Conservation (phyloP, 2,797 vertebrate genomes). For the Paedocypris micromegethes region DNA sequence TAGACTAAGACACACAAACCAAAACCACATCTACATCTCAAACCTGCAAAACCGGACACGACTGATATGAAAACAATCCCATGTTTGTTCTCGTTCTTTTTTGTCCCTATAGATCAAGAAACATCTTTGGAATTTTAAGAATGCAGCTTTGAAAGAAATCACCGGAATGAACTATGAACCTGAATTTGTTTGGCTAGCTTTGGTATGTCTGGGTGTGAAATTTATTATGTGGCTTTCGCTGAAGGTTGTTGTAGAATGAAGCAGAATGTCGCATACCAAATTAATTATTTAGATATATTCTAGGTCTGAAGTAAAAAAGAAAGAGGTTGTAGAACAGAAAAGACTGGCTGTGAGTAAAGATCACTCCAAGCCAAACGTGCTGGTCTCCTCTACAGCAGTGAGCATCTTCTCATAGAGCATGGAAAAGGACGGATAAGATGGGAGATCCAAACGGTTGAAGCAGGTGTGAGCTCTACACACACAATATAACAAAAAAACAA, state of each 20-base stretch:
- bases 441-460: conserved; percentile 95
- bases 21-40: too few species aligned
- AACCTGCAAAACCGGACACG: too few species aligned
- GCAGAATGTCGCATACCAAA: conserved; percentile 19
- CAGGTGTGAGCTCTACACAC: conserved; percentile 88
- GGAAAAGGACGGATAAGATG: conserved; percentile 93
- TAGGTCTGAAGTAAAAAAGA: background rate
- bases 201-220: too few species aligned
- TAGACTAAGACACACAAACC: too few species aligned
- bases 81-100: too few species aligned
- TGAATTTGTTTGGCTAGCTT: background rate
- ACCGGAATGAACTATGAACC: background rate
- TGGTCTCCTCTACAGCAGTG: conserved; percentile 95
- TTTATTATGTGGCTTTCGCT: too few species aligned
- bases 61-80: too few species aligned
- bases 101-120: background rate
- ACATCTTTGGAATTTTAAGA: conserved; percentile 22
- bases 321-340: background rate
- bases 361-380: conserved; percentile 95
- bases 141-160: conserved; percentile 5
- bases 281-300: conserved; percentile 23
- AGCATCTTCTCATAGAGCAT: conserved; percentile 97
- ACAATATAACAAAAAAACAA: conserved; percentile 19
- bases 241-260: background rate
- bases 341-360: background rate